Percentiles rank a stretch among this genome's conserved stretches.
phyloP scores from a whole-genome alignment of 92 coral and sea anemone genomes.

The Blastomussa wellsi region DNA sequence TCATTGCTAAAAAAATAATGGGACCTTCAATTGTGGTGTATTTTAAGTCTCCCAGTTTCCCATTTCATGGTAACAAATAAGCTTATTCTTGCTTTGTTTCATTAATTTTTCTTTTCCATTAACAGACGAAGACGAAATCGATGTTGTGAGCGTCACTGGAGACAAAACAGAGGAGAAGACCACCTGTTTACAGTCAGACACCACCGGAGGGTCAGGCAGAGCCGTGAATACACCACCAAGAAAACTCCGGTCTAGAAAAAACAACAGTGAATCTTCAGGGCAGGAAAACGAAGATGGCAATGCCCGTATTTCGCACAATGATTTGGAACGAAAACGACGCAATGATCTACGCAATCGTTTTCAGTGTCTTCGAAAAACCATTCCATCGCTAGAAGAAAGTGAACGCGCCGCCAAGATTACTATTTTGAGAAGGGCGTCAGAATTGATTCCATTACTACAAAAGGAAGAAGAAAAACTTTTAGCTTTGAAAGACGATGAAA shows the following conservation, averaged over 20 bases:
- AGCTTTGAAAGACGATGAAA: slow-evolving; percentile 55
- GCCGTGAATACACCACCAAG: slow-evolving; percentile 14
- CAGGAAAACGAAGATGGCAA: slow-evolving; percentile 62
- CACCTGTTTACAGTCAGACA: slow-evolving; percentile 1
- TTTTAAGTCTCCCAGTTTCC: not conserved
- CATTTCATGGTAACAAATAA: not conserved
- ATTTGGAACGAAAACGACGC: slow-evolving; percentile 76
- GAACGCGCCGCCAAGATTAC: slow-evolving; percentile 81
- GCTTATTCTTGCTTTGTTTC: not conserved
- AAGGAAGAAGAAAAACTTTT: slow-evolving; percentile 63
- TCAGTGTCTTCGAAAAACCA: slow-evolving; percentile 60
- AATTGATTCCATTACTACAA: slow-evolving; percentile 54
- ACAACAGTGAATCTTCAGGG: slow-evolving; percentile 35
- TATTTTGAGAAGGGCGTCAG: slow-evolving; percentile 69
- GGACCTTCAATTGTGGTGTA: not conserved
- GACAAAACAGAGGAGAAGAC: slow-evolving; percentile 15
- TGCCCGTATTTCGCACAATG: slow-evolving; percentile 73
- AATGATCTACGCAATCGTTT: slow-evolving; percentile 81
- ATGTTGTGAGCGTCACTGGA: slow-evolving; percentile 63
- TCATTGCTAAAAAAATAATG: not conserved
- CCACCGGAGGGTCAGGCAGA: slow-evolving; percentile 14
- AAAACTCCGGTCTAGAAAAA: slow-evolving; percentile 23
- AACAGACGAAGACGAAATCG: slow-evolving; percentile 82
- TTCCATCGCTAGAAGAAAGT: slow-evolving; percentile 60
- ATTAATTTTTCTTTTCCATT: not conserved